Base-by-base conservation (phyloP, 2,888 invertebrate genomes). In the Bursaphelenchus okinawaensis region DNA sequence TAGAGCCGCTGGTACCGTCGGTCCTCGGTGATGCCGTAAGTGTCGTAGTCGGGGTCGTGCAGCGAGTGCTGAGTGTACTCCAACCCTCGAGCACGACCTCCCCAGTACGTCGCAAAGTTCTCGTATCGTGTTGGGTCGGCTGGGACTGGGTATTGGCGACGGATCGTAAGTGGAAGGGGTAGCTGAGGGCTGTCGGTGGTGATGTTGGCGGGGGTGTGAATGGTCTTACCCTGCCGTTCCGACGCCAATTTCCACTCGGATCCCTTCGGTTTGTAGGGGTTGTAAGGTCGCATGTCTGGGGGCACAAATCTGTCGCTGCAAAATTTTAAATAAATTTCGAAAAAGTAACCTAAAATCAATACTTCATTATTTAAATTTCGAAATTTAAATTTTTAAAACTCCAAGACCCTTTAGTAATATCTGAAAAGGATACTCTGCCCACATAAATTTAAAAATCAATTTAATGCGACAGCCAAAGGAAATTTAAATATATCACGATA, bases 21-120 rank as follows among this genome's bases (percentile, higher is more conserved):
- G 55, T 71, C 71, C 50, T 70, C 70, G 52, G 50, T 58, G 19
- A 70, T 31, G 29, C 58, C 58, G 29, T 57, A 57, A 22, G 61
- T 61, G 19, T 24, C 24, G 22, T 51, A 28, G n/a, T 23, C 31
- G 24, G 63, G 58, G 23, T 75, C 66, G 28, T 71, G 61, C 19
- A 79, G 68, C 62, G 76, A 76, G 31, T 78, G 79, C 50, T 75
- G 68, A 22, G 74, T 68, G 65, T 75, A 75, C 55, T 80, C 75
- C n/a, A 80, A 65, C 0, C 79, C 79, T 16, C 63, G 63, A 6
- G 75, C 75, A 7, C 79, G 66, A 8, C 78, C 79, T 27, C 72
- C 70, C 78, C 78, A 79, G 62, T 79, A 79, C 24, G 69, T 66
- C 28, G 70, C 66, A 63, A 77, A 73, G 65, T 79, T 79, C 51